Evolutionary conservation across 2,888 invertebrate species (phyloP), one percentile per base, ranked within the genome.

Genomic region (Campoletis raptor): DNA sequence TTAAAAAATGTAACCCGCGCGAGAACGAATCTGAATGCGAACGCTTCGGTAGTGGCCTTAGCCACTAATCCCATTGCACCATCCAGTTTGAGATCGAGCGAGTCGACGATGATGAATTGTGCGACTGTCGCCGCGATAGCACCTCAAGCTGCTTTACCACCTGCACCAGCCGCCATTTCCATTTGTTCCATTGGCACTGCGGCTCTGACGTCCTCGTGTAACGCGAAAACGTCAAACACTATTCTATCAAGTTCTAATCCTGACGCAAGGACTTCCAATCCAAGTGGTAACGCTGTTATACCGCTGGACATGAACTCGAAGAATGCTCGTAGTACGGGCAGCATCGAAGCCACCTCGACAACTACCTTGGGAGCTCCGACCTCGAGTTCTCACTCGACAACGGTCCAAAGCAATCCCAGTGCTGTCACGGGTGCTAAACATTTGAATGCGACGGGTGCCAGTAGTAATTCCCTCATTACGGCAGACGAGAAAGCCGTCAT

Each of bases 401-500:
- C 42, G 83, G 83, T 24, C 89, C 83, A 57, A 88, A 90, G 54
- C 87, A 87, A 21, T 61, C 30, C 61, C 30, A 61, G 61, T 85
- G 80, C 76, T 48, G 81, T 52, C 67, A 85, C 78, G n/a, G 61
- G 48, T 48, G 79, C 81, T 9, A 87, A 69, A 83, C 81, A 79
- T 0, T 57, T 57, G n/a, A 85, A 85, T 24, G 57, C 85, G 30
- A 67, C 81, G 7, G 66, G 24, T 10, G 66, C 81, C 0, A 64
- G 90, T 69, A 88, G 87, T n/a, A 87, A 90, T 57, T 85, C 91
- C 1, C 87, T 92, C 52, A 92, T 92, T 40, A 91, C 93, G 40
- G 92, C 93, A 57, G 92, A 92, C 83, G 92, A 92, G 86, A 92
- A 92, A 81, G 92, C 92, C 78, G 92, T 92, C 83, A 92, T 92